Evolutionary conservation across 2,888 invertebrate genomes (phyloP).

Genomic region (Halictus ligatus): DNA sequence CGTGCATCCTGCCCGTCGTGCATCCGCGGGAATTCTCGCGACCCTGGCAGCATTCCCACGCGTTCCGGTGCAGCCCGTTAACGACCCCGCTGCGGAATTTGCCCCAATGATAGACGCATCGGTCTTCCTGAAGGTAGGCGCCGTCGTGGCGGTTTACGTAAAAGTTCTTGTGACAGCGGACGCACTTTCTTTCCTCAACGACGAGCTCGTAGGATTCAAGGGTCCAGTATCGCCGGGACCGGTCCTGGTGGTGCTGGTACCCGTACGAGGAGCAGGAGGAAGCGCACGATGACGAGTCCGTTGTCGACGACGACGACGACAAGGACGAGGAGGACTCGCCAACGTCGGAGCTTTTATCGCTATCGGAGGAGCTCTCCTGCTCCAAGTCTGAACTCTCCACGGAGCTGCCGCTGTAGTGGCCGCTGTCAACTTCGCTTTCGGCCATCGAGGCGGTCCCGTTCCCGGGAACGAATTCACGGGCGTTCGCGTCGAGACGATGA

Average conservation of each 20-base stretch:
- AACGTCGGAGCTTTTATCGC: slow-evolving; percentile 75
- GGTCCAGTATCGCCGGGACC: not conserved
- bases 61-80: slow-evolving; percentile 64
- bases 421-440: slow-evolving; percentile 76
- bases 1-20: slow-evolving; percentile 88
- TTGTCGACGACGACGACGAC: slow-evolving; percentile 33
- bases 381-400: slow-evolving; percentile 77
- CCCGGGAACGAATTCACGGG: slow-evolving; percentile 88
- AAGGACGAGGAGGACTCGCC: slow-evolving; percentile 62
- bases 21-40: slow-evolving; percentile 87
- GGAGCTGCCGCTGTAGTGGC: slow-evolving; percentile 77
- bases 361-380: slow-evolving; percentile 76
- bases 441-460: slow-evolving; percentile 60
- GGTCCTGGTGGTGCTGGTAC: slow-evolving; percentile 8
- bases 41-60: slow-evolving; percentile 88
- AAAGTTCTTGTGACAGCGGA: slow-evolving; percentile 90
- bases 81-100: slow-evolving; percentile 85
- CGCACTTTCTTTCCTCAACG: slow-evolving; percentile 86
- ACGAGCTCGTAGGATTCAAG: not conserved
- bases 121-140: slow-evolving; percentile 88
- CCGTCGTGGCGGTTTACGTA: slow-evolving; percentile 88
- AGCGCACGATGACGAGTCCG: slow-evolving; percentile 27
- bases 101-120: slow-evolving; percentile 96
- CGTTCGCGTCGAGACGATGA: slow-evolving; percentile 87
- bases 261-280: slow-evolving; percentile 23